Evolutionary conservation across 2,797 vertebrate genomes (phyloP).

Genomic region (Centropyge bicolor): DNA sequence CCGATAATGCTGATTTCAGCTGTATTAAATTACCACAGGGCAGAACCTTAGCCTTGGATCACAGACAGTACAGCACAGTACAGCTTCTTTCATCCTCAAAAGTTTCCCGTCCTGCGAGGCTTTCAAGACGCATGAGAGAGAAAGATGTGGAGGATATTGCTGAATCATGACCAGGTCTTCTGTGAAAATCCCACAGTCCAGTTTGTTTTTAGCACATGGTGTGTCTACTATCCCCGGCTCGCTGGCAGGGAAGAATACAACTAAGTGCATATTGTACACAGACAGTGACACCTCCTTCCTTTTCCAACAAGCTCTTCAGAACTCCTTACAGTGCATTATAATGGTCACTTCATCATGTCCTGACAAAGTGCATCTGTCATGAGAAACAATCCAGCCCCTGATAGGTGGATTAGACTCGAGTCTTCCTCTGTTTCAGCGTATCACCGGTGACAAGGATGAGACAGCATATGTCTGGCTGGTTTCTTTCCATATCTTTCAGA

Average conservation of each 20-base stretch:
- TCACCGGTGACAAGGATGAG: constrained; percentile 67
- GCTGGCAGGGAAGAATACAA: constrained; percentile 42
- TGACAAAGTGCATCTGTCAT: constrained; percentile 32
- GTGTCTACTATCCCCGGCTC: constrained; percentile 28
- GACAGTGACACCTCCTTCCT: constrained; percentile 10
- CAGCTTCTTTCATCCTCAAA: constrained; percentile 16
- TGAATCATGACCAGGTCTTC: constrained; percentile 43
- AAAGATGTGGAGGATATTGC: constrained; percentile 27
- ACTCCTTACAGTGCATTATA: constrained; percentile 11
- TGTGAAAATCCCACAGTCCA: constrained; percentile 32
- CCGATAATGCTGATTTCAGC: constrained; percentile 62
- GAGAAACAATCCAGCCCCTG: constrained; percentile 43
- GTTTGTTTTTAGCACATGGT: constrained; percentile 51
- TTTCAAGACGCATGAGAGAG: constrained; percentile 12
- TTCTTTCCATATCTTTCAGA: constrained; percentile 62
- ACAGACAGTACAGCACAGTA: constrained; percentile 14
- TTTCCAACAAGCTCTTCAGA: constrained; percentile 7
- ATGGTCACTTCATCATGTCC: constrained; percentile 17
- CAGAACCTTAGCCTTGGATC: constrained; percentile 38
- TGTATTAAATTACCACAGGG: constrained; percentile 58
- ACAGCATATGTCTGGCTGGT: constrained; percentile 64
- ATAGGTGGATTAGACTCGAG: constrained; percentile 49
- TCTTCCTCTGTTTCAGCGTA: constrained; percentile 44
- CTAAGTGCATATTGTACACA: constrained; percentile 23
- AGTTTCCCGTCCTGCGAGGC: constrained; percentile 25